Evolutionary conservation across 2,888 invertebrate species (phyloP), one percentile per base, ranked within the genome.

Genomic region (Mechanitis mazaeus): DNA sequence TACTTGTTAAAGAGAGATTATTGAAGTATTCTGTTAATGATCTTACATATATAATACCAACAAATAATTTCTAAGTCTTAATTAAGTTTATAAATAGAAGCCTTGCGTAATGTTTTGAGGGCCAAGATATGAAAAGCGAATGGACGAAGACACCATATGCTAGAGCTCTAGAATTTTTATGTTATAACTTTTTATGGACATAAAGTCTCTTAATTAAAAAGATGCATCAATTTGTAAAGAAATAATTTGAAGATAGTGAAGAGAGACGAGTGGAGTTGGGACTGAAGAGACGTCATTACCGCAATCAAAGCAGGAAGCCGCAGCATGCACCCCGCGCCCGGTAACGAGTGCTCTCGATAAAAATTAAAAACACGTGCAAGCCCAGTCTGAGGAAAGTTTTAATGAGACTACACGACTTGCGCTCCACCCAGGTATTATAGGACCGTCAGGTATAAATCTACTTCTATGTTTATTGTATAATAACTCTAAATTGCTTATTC

Each of bases 291-390:
- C 85, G 83, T 89, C 90, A 89, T 90, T 90, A 90, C 87, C 85
- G 87, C 89, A 90, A 89, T 90, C 90, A 90, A 89, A 90, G 88
- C 84, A 76, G 80, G 76, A 78, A 79, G 79, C 84, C 83, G 79
- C 82, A 79, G 80, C 76, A 76, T 75, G 76, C 69, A 68, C 69
- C 70, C 68, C 69, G 66, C 70, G 71, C 69, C 74, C 74, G 79
- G 83, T 85, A 86, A 87, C 87, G 83, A 90, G 89, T 76, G 85
- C 88, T 89, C 89, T 90, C 90, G 89, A 90, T 90, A 90, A 89
- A 90, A 90, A 90, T 89, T 90, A 90, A 90, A 90, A 90, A 90
- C 90, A 90, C 88, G 89, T 89, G 89, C 89, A 86, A 81, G 82
- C 85, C 83, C 84, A 82, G 85, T 81, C 87, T 83, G 85, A 90